phyloP scores from a whole-genome alignment of 2,888 invertebrate species.

The Pollenia labialis region DNA sequence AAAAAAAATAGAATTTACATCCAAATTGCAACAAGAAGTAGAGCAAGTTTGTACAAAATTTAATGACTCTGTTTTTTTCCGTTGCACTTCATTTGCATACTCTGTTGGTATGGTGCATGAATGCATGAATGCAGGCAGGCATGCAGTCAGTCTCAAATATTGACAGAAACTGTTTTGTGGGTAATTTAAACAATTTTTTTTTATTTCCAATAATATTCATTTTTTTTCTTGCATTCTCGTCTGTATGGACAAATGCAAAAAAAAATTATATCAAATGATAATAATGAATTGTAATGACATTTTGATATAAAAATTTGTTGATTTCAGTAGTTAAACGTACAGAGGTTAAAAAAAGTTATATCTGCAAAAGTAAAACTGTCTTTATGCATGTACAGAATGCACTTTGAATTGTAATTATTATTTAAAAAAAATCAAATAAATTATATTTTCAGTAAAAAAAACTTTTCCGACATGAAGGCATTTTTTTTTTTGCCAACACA shows the following conservation, averaged over 20 bases:
- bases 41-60: conserved; percentile 55
- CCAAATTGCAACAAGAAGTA: conserved; percentile 52
- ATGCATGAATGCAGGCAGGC: conserved; percentile 20
- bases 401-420: conserved; percentile 62
- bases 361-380: not conserved
- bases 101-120: conserved; percentile 16
- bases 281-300: conserved; percentile 72
- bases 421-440: conserved; percentile 65
- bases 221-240: conserved; percentile 14
- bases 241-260: conserved; percentile 6
- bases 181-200: conserved; percentile 59
- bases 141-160: conserved; percentile 34
- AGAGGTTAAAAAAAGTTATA: not conserved
- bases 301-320: conserved; percentile 67
- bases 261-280: conserved; percentile 61
- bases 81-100: conserved; percentile 63
- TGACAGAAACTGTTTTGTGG: conserved; percentile 68
- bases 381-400: conserved; percentile 1
- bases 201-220: not conserved
- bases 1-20: not conserved
- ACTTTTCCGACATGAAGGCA: not conserved
- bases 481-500: not conserved
- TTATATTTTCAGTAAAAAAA: conserved; percentile 35
- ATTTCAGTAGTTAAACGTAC: conserved; percentile 54
- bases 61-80: conserved; percentile 53